Evolutionary conservation across 2,797 vertebrate species (phyloP).

Genomic region (Parauchenoglanis punctatus): DNA sequence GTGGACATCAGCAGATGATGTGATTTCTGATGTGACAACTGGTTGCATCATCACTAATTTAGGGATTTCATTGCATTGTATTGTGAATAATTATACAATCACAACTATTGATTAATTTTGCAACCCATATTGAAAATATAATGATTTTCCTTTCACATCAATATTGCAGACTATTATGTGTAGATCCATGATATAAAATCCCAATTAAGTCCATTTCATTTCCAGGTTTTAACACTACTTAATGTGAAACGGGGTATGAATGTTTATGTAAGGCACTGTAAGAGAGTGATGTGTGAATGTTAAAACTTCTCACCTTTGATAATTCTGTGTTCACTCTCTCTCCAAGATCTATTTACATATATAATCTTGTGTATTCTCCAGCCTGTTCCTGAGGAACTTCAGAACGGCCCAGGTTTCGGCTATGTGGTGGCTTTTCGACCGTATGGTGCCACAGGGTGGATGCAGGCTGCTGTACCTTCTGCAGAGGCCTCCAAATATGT

Average conservation of each 20-base stretch:
- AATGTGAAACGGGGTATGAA: neutral
- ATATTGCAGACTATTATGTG: neutral
- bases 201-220: neutral
- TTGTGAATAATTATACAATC: neutral
- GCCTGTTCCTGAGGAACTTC: constrained; percentile 95
- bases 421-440: constrained; percentile 96
- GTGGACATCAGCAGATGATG: neutral
- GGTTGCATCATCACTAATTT: neutral
- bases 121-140: neutral
- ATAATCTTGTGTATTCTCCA: constrained; percentile 62
- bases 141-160: neutral
- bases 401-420: constrained; percentile 92
- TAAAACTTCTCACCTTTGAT: neutral
- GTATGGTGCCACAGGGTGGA: constrained; percentile 87
- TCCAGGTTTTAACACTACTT: neutral
- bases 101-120: neutral
- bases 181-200: neutral
- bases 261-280: neutral
- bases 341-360: neutral
- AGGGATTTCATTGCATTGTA: neutral
- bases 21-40: neutral
- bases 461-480: constrained; percentile 93
- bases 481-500: constrained; percentile 87
- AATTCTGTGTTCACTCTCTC: neutral
- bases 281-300: neutral